Conservation (phyloP, 1,140 invertebrate species). For the Riptortus pedestris region DNA sequence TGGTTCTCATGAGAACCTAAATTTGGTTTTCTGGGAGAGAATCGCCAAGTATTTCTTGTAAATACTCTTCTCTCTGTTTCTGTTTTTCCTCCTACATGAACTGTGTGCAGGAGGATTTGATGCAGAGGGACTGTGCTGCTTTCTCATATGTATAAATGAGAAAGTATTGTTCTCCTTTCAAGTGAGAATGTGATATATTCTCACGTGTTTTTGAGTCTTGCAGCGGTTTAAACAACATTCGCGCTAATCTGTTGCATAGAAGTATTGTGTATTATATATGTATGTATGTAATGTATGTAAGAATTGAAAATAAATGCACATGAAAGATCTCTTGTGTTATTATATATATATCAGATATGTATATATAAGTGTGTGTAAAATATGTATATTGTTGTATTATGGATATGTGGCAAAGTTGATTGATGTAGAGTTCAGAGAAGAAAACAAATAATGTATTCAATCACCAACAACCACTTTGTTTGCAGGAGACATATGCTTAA, state of each 20-base stretch:
- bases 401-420: conserved; percentile 1
- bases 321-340: conserved; percentile 15
- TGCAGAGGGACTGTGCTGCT: background rate
- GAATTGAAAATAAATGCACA: conserved; percentile 7
- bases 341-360: background rate
- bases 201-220: background rate
- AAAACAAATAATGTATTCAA: conserved; percentile 1
- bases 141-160: background rate
- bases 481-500: background rate
- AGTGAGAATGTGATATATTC: conserved; percentile 8
- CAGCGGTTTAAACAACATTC: background rate
- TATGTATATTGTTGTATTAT: conserved; percentile 4
- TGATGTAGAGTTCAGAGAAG: conserved; percentile 12
- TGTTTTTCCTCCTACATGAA: background rate
- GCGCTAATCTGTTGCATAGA: background rate
- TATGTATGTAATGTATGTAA: conserved; percentile 16
- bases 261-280: conserved; percentile 7
- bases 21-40: conserved; percentile 4
- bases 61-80: conserved; percentile 22
- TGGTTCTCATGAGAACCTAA: background rate
- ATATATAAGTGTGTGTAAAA: background rate
- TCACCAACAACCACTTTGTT: conserved; percentile 3
- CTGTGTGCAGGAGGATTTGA: background rate
- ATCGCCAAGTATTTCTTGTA: conserved; percentile 24
- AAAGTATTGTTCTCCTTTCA: background rate